Evolutionary conservation across 2,888 invertebrate genomes (phyloP).

Genomic region (Cryptus armator): DNA sequence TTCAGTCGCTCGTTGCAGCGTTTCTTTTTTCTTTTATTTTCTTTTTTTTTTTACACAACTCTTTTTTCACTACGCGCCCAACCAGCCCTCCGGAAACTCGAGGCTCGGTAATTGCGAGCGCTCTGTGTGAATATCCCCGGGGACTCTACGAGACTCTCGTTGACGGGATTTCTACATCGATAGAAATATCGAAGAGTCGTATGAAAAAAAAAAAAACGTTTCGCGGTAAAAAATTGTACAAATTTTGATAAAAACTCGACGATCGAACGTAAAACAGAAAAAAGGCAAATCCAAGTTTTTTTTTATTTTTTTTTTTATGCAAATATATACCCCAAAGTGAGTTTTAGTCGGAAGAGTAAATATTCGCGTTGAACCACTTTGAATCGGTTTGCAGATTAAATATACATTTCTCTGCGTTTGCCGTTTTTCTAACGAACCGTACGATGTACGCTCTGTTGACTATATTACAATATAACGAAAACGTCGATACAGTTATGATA

Average conservation of each 20-base stretch:
- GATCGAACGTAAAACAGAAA: too few species aligned
- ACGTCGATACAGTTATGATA: neutral
- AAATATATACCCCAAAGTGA: neutral
- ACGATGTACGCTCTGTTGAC: too few species aligned
- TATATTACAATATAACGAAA: too few species aligned
- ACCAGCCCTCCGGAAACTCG: slow-evolving; percentile 3
- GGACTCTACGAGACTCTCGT: neutral
- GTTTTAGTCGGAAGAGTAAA: neutral
- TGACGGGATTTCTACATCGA: neutral
- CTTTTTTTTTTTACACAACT: neutral
- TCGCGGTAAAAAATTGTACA: neutral
- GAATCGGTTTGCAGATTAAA: neutral
- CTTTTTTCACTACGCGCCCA: neutral
- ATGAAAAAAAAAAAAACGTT: neutral
- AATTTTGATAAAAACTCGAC: neutral
- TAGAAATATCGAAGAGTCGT: neutral
- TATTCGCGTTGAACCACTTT: neutral
- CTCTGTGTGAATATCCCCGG: neutral
- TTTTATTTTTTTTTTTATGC: neutral
- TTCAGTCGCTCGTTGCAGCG: neutral
- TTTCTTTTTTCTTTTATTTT: slow-evolving; percentile 23
- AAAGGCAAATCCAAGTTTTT: neutral
- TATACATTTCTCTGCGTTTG: neutral
- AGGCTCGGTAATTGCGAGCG: slow-evolving; percentile 35
- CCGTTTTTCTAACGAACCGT: neutral